phyloP scores from a whole-genome alignment of 2,888 invertebrate genomes.

The Lepetodrilus schrolli region DNA sequence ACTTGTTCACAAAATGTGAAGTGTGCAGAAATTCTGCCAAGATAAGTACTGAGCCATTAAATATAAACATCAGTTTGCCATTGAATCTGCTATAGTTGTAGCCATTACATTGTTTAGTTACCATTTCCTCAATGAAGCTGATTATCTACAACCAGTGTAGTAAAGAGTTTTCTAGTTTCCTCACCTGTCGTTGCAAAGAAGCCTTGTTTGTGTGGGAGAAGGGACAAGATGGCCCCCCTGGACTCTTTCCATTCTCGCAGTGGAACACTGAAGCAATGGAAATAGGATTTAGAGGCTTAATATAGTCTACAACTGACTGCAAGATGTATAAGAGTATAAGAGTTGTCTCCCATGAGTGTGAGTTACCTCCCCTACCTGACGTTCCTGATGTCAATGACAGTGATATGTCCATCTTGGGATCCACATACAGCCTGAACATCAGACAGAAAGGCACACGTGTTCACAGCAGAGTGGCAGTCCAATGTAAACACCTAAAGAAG shows the following conservation, averaged over 20 bases:
- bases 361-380: conserved; percentile 56
- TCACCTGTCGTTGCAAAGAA: conserved; percentile 80
- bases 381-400: conserved; percentile 70
- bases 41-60: too few species aligned
- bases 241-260: conserved; percentile 77
- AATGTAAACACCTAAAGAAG: conserved; percentile 70
- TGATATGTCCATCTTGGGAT: conserved; percentile 79
- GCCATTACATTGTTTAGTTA: too few species aligned
- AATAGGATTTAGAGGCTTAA: background rate
- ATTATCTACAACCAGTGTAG: too few species aligned
- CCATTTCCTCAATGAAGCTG: too few species aligned
- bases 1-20: too few species aligned
- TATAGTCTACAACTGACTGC: background rate
- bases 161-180: too few species aligned
- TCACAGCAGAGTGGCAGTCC: conserved; percentile 77
- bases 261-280: conserved; percentile 52
- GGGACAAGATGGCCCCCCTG: conserved; percentile 79
- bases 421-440: conserved; percentile 78
- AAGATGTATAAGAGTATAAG: background rate
- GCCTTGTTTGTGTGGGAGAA: conserved; percentile 78
- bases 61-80: too few species aligned
- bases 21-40: too few species aligned
- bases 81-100: too few species aligned
- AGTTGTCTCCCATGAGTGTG: background rate
- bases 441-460: conserved; percentile 78